Conservation (phyloP, 1,140 invertebrate species). For the Hylyphantes graminicola region DNA sequence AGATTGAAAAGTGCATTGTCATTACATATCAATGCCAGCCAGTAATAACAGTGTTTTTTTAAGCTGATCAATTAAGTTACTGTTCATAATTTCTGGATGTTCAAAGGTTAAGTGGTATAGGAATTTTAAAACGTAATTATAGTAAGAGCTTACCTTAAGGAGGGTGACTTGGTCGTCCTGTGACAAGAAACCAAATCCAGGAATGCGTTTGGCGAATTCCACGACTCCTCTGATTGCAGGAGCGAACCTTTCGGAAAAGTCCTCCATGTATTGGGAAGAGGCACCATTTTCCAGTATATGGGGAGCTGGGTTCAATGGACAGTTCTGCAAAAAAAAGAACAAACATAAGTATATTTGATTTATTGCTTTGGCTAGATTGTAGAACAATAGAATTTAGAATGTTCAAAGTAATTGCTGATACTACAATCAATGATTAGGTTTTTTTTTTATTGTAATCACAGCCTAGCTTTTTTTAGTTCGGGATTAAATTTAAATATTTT, state of each 20-base stretch:
- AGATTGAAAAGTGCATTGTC: no score
- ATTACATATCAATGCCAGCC: no score
- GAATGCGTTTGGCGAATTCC: conserved; percentile 96
- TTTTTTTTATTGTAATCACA: no score
- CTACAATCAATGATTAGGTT: no score
- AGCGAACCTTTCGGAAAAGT: conserved; percentile 93
- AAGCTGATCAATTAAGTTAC: neutral
- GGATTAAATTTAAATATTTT: no score
- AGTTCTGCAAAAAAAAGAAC: conserved; percentile 81
- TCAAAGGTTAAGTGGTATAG: neutral
- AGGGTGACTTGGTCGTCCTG: conserved; percentile 97
- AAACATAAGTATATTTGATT: no score
- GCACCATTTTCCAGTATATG: conserved; percentile 76
- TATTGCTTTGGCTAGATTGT: no score
- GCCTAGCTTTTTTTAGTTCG: no score
- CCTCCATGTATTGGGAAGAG: conserved; percentile 75
- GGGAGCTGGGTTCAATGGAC: conserved; percentile 90
- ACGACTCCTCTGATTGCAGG: conserved; percentile 96
- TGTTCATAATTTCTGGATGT: neutral
- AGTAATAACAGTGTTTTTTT: neutral
- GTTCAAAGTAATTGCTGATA: no score
- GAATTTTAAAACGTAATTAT: neutral
- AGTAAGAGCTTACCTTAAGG: conserved; percentile 78
- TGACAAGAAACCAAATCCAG: conserved; percentile 92
- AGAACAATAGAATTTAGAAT: no score